These are phyloP conservation scores for Gastracanthus pulcherrimus DNA, from an alignment of 2,888 invertebrate species.

Conservation along the genomic window DNA sequence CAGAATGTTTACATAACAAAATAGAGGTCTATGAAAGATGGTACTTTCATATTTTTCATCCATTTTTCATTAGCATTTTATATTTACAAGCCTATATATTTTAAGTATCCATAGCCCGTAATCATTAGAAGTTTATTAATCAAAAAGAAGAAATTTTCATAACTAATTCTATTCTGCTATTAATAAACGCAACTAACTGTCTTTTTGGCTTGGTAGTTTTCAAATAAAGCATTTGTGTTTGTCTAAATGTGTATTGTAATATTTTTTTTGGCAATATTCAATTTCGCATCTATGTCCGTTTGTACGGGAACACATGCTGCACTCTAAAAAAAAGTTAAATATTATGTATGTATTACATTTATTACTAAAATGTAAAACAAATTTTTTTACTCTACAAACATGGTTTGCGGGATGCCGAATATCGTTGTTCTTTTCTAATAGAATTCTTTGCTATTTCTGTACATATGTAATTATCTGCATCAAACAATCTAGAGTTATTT, in stretches of 20 bases:
- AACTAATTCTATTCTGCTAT: conserved; percentile 7
- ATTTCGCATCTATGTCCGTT: conserved; percentile 16
- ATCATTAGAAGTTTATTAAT: background rate
- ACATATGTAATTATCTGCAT: no score
- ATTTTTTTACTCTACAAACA: no score
- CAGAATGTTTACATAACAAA: background rate
- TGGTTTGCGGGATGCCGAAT: background rate
- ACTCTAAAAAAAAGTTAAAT: conserved; percentile 34
- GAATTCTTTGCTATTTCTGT: no score
- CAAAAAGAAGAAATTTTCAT: background rate
- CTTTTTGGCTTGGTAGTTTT: conserved; percentile 32
- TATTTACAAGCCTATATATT: background rate
- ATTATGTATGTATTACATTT: background rate
- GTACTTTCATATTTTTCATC: background rate
- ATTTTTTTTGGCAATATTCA: conserved; percentile 20
- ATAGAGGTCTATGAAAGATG: background rate
- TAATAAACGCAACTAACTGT: conserved; percentile 28
- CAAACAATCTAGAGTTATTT: background rate
- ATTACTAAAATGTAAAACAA: background rate
- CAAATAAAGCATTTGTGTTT: conserved; percentile 1
- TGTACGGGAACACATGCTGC: background rate
- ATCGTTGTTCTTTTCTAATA: no score
- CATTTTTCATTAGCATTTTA: conserved; percentile 33
- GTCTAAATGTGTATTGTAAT: conserved; percentile 26
- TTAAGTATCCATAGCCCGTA: background rate